Evolutionary conservation across 2,888 invertebrate genomes (phyloP).

Genomic region (Plagiodera versicolora): DNA sequence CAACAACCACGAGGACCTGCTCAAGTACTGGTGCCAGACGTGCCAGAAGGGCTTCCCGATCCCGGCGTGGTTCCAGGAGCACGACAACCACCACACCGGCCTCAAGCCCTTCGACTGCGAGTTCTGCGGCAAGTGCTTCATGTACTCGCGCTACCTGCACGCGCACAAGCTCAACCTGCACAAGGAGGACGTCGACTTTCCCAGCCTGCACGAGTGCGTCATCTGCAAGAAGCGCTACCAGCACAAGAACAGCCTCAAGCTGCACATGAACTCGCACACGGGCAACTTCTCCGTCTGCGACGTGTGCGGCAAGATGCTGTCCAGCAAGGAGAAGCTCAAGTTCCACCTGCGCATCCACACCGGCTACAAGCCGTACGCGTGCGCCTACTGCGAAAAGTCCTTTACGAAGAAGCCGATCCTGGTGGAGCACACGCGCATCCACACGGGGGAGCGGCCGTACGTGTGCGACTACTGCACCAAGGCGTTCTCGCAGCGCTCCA

Average conservation of each 20-base stretch:
- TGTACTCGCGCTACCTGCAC: slow-evolving; percentile 51
- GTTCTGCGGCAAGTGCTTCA: slow-evolving; percentile 59
- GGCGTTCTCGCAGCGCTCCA: slow-evolving; percentile 65
- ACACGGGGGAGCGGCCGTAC: slow-evolving; percentile 52
- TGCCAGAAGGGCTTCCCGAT: slow-evolving; percentile 62
- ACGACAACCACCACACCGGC: slow-evolving; percentile 62
- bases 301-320: slow-evolving; percentile 61
- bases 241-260: slow-evolving; percentile 51
- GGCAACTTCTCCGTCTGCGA: slow-evolving; percentile 61
- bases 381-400: slow-evolving; percentile 50
- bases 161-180: slow-evolving; percentile 52
- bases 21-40: slow-evolving; percentile 59
- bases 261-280: slow-evolving; percentile 57
- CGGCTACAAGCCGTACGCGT: slow-evolving; percentile 51
- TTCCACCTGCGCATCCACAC: slow-evolving; percentile 51
- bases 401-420: slow-evolving; percentile 53
- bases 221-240: slow-evolving; percentile 54
- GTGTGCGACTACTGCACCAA: slow-evolving; percentile 64
- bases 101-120: slow-evolving; percentile 60
- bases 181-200: slow-evolving; percentile 42
- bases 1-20: slow-evolving; percentile 46
- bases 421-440: slow-evolving; percentile 51
- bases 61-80: slow-evolving; percentile 60
- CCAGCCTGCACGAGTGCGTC: slow-evolving; percentile 50
- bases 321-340: slow-evolving; percentile 59